Evolutionary conservation across 2,797 vertebrate species (phyloP).

Genomic region (Heteromormyrus szaboi): DNA sequence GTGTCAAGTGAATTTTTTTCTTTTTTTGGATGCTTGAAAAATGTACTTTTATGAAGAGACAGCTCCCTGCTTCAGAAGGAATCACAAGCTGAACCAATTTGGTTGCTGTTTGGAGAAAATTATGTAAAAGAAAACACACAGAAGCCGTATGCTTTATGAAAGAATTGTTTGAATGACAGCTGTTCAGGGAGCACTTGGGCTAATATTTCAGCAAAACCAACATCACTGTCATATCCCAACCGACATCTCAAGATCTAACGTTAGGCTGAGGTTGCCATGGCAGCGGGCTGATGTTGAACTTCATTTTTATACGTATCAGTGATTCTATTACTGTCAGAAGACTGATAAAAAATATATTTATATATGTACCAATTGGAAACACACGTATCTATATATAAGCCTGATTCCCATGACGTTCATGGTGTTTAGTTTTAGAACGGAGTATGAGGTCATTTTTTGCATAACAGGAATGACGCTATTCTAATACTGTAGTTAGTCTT

Average conservation of each 20-base stretch:
- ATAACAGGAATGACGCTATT: neutral
- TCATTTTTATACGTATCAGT: neutral
- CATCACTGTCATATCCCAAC: conserved; percentile 7
- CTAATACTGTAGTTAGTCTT: neutral
- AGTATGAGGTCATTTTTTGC: conserved; percentile 7
- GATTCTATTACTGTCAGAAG: conserved; percentile 7
- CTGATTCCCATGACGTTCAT: neutral
- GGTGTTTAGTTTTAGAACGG: neutral
- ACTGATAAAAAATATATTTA: neutral
- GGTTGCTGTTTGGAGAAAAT: neutral
- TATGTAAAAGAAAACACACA: neutral
- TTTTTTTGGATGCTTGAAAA: neutral
- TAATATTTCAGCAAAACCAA: neutral
- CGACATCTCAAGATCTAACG: neutral
- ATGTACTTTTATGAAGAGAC: neutral
- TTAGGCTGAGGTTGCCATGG: conserved; percentile 1
- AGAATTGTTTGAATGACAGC: conserved; percentile 3
- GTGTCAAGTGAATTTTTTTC: neutral
- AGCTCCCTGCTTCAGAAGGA: neutral
- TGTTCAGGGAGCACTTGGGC: conserved; percentile 5
- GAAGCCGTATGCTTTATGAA: neutral
- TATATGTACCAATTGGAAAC: neutral
- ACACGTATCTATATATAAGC: neutral
- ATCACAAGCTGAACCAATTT: neutral
- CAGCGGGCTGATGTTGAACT: conserved; percentile 8